Evolutionary conservation across 2,888 invertebrate species (phyloP).

Genomic region (Metallyticus violacea): DNA sequence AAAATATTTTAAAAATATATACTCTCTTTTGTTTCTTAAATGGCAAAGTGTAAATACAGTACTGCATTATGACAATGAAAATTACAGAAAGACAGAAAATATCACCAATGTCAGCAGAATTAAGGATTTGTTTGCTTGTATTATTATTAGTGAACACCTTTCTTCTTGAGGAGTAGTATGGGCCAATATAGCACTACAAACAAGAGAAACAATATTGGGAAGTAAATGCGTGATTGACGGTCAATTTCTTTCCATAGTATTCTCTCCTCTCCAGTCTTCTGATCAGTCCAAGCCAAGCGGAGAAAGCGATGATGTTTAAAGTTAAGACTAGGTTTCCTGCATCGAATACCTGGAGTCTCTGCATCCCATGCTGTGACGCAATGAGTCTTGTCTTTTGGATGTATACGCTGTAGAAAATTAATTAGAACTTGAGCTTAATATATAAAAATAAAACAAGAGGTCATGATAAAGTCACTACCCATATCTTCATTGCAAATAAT

Average conservation of each 20-base stretch:
- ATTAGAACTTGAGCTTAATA: neutral
- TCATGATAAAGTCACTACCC: neutral
- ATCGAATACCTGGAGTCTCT: conserved; percentile 44
- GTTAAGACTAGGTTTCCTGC: conserved; percentile 24
- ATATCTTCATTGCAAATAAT: too few relatives aligned
- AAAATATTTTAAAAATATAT: neutral
- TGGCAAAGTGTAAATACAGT: neutral
- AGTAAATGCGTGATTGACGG: conserved; percentile 69
- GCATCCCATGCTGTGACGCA: conserved; percentile 49
- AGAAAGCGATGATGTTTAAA: conserved; percentile 42
- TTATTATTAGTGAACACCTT: neutral
- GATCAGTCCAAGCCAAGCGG: conserved; percentile 46
- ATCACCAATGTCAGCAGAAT: neutral
- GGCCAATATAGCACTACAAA: conserved; percentile 80
- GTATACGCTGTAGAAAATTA: conserved; percentile 52
- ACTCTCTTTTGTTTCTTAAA: neutral
- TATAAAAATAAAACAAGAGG: neutral
- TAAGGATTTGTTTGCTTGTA: too few relatives aligned
- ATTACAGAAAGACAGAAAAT: neutral
- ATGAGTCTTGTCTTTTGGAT: conserved; percentile 63
- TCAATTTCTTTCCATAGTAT: conserved; percentile 79
- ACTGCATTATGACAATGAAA: neutral
- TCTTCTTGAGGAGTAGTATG: conserved; percentile 63
- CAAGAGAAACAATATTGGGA: conserved; percentile 73
- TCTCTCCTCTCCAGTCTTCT: conserved; percentile 54